Percentiles rank a stretch among this genome's conserved stretches.
Conservation (phyloP, 2,888 invertebrate genomes). For the Clanis bilineata region DNA sequence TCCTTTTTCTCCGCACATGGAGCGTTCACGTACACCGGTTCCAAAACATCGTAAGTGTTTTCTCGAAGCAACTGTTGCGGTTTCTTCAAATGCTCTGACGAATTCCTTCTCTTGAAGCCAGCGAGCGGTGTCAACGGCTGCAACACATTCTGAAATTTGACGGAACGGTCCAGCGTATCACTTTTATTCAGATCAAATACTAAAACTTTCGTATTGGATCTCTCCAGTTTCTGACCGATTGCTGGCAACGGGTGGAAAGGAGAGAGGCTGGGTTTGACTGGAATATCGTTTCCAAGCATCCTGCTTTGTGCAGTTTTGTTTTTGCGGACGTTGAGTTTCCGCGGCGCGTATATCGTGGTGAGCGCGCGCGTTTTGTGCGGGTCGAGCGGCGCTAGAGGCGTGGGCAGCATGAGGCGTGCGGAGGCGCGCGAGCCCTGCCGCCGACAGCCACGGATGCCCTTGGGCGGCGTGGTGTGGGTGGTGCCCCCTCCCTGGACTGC, state of each 20-base stretch:
- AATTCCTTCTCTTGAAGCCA: slow-evolving; percentile 51
- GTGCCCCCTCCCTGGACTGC: slow-evolving; percentile 31
- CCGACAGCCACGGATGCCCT: slow-evolving; percentile 62
- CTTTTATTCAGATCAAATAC: slow-evolving; percentile 64
- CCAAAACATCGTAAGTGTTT: slow-evolving; percentile 74
- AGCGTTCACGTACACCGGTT: slow-evolving; percentile 62
- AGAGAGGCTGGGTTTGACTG: slow-evolving; percentile 61
- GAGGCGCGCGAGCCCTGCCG: slow-evolving; percentile 57
- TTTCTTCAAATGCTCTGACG: slow-evolving; percentile 48
- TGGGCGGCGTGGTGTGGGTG: slow-evolving; percentile 46
- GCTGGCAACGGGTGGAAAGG: slow-evolving; percentile 77
- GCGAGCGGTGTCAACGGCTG: slow-evolving; percentile 69
- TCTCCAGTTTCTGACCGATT: slow-evolving; percentile 65
- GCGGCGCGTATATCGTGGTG: slow-evolving; percentile 74
- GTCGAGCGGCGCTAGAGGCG: slow-evolving; percentile 67
- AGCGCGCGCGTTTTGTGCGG: slow-evolving; percentile 70
- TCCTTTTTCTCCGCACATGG: slow-evolving; percentile 48
- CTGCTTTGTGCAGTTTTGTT: slow-evolving; percentile 67
- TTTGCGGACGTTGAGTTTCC: slow-evolving; percentile 62
- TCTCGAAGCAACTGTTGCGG: slow-evolving; percentile 68
- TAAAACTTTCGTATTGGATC: slow-evolving; percentile 65
- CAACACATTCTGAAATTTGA: slow-evolving; percentile 61
- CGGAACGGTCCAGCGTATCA: slow-evolving; percentile 37
- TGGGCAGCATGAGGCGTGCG: slow-evolving; percentile 70
- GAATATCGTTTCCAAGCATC: slow-evolving; percentile 69